phyloP scores from a whole-genome alignment of 1,140 invertebrate genomes.

The Drosophila melanica region DNA sequence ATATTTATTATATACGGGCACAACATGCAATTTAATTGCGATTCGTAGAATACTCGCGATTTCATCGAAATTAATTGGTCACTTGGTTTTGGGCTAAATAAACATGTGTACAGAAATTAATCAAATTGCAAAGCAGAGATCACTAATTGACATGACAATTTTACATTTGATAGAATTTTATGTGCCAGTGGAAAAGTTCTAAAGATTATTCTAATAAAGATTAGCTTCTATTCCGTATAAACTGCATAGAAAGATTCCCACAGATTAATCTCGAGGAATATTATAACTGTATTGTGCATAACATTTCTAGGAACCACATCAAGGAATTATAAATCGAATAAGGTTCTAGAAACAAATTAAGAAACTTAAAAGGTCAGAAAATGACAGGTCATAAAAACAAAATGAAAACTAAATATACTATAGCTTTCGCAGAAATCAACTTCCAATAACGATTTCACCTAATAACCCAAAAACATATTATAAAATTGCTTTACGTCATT shows the following conservation, averaged over 20 bases:
- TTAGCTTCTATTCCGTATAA: neutral
- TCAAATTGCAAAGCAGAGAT: constrained; percentile 31
- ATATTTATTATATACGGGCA: constrained; percentile 6
- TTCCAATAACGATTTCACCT: too few relatives aligned
- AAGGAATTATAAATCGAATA: too few relatives aligned
- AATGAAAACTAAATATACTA: too few relatives aligned
- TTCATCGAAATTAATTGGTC: constrained; percentile 38
- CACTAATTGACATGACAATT: constrained; percentile 36
- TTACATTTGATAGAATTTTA: neutral
- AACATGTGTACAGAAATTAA: constrained; percentile 47
- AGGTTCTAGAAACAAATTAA: too few relatives aligned
- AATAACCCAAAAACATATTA: too few relatives aligned
- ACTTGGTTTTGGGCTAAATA: constrained; percentile 19
- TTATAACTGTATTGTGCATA: too few relatives aligned
- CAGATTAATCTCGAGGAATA: too few relatives aligned
- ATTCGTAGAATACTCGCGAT: constrained; percentile 21
- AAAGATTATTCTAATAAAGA: neutral
- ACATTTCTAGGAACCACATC: too few relatives aligned
- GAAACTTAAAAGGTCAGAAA: too few relatives aligned
- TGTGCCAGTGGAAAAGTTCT: neutral
- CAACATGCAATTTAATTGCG: constrained; percentile 38
- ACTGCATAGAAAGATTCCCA: neutral
- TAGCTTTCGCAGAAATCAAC: too few relatives aligned
- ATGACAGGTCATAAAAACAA: too few relatives aligned
- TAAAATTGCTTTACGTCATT: too few relatives aligned